Conservation (phyloP, 2,888 invertebrate genomes). For the Linhomoeus sp. region DNA sequence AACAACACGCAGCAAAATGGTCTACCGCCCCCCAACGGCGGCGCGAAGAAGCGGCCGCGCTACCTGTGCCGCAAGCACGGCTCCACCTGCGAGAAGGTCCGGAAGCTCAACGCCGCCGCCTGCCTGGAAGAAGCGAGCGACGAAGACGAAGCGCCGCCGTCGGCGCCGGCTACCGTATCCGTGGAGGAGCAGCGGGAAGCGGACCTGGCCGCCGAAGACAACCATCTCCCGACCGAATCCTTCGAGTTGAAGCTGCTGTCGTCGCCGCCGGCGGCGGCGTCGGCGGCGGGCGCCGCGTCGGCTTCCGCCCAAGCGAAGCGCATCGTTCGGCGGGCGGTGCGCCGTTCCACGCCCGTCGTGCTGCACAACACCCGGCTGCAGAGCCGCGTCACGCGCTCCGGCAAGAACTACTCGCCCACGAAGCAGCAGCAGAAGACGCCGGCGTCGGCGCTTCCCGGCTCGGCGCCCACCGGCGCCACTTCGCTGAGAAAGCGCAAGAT, state of each 20-base stretch:
- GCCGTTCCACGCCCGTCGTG: not conserved
- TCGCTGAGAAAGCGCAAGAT: no score
- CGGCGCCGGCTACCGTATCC: not conserved
- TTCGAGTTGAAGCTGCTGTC: not conserved
- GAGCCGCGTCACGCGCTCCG: constrained; percentile 2
- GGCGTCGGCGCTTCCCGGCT: no score
- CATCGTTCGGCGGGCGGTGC: not conserved
- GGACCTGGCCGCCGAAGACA: not conserved
- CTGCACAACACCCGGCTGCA: not conserved
- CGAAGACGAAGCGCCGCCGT: not conserved
- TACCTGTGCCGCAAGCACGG: constrained; percentile 7
- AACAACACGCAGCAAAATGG: not conserved
- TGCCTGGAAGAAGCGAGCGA: no score
- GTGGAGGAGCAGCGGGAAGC: not conserved
- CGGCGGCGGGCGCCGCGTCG: not conserved
- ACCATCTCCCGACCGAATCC: no score
- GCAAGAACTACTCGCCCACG: constrained; percentile 1
- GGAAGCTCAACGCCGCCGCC: not conserved
- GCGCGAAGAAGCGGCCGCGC: not conserved
- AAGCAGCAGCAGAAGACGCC: no score
- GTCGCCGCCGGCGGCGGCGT: not conserved
- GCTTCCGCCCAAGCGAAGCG: not conserved
- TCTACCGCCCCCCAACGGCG: no score
- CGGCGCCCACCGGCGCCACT: no score
- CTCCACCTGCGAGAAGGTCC: constrained; percentile 4